phyloP scores from a whole-genome alignment of 2,113 vertebrate species.

The Corvus cornix region DNA sequence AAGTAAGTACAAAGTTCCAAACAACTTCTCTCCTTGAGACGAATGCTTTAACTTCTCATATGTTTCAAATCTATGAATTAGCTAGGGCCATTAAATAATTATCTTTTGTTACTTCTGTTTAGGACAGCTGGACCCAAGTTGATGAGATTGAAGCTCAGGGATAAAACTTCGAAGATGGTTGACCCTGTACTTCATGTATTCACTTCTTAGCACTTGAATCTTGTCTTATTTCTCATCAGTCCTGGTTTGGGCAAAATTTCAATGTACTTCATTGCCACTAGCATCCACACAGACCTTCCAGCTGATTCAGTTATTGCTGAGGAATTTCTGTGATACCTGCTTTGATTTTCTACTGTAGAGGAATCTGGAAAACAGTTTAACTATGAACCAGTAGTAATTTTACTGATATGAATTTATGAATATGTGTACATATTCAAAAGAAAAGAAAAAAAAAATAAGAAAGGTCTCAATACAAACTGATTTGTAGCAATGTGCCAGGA shows the following conservation, averaged over 20 bases:
- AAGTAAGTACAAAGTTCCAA: slow-evolving; percentile 69
- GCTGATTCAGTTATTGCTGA: background rate
- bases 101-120: background rate
- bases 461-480: background rate
- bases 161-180: background rate
- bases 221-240: background rate
- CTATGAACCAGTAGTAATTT: background rate
- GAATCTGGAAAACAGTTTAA: background rate
- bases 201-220: background rate
- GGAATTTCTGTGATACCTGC: background rate
- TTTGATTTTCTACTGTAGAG: background rate
- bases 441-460: background rate
- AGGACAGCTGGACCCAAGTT: background rate
- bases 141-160: background rate
- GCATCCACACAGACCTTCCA: background rate
- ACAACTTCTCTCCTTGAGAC: slow-evolving; percentile 40
- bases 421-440: background rate
- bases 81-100: background rate
- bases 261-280: background rate
- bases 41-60: slow-evolving; percentile 26
- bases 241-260: background rate
- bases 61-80: slow-evolving; percentile 8
- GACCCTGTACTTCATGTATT: background rate
- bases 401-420: background rate
- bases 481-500: background rate